These are phyloP conservation scores for Xiphophorus maculatus DNA, from an alignment of 2,113 vertebrate genomes.

Conservation along the genomic window DNA sequence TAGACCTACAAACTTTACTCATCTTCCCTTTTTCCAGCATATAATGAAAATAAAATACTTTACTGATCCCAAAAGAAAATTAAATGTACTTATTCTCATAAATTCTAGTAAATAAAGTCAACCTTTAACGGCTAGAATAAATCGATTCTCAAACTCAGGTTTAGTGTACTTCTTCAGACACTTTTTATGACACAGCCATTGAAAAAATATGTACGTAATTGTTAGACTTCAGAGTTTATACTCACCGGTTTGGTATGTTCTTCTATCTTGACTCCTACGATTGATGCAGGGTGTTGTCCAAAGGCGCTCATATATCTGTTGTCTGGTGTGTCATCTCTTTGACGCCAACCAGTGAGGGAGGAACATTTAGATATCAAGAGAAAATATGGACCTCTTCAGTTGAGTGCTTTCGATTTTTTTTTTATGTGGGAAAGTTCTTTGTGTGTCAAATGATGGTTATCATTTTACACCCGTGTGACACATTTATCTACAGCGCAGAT, in stretches of 20 bases:
- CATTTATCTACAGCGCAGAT: background rate
- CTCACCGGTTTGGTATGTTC: constrained; percentile 44
- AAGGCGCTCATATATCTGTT: constrained; percentile 62
- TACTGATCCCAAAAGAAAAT: too few relatives aligned
- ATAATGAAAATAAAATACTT: background rate
- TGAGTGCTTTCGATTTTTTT: background rate
- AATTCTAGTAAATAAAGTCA: background rate
- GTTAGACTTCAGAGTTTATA: constrained; percentile 12
- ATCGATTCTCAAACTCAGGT: background rate
- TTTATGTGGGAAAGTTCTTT: background rate
- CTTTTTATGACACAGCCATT: background rate
- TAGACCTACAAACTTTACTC: background rate
- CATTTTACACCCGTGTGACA: background rate
- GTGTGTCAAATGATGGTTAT: background rate
- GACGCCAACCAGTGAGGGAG: constrained; percentile 54
- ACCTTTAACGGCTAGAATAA: background rate
- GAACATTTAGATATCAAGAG: constrained; percentile 45
- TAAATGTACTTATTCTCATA: background rate
- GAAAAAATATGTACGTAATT: background rate
- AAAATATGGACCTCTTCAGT: background rate
- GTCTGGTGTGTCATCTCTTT: constrained; percentile 39
- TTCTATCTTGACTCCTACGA: background rate
- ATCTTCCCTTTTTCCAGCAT: background rate
- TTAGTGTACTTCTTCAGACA: background rate
- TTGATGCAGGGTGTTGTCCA: background rate